phyloP scores from a whole-genome alignment of 1,140 invertebrate species.

The Lamellibrachia luymesi region DNA sequence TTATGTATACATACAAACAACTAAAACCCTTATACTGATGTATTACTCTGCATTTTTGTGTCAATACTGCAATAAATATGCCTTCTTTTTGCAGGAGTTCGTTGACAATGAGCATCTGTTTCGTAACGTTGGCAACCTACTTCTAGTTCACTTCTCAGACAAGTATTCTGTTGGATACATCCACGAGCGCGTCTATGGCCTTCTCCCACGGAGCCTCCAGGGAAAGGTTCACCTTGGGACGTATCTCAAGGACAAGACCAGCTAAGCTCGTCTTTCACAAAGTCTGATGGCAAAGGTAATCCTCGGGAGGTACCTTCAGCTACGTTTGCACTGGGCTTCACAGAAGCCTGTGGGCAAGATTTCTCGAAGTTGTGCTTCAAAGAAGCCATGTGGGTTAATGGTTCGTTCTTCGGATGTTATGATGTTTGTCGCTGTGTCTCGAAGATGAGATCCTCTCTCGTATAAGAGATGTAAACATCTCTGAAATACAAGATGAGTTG shows the following conservation, averaged over 20 bases:
- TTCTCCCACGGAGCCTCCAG: not conserved
- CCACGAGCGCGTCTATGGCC: not conserved
- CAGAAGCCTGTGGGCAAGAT: not conserved
- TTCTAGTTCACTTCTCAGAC: constrained; percentile 27
- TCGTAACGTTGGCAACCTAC: constrained; percentile 15
- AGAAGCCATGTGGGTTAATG: not conserved
- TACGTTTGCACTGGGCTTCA: not conserved
- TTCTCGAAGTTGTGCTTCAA: not conserved
- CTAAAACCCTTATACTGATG: too few species aligned
- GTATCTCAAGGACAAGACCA: constrained; percentile 6
- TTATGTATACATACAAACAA: not conserved
- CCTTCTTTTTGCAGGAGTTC: constrained; percentile 18
- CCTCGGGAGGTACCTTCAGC: not conserved
- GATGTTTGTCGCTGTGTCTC: not conserved
- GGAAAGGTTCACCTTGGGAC: constrained; percentile 20
- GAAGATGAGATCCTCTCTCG: not conserved
- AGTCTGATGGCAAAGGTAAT: not conserved
- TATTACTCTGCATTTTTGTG: too few species aligned
- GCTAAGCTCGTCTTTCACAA: not conserved
- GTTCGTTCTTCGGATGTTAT: not conserved
- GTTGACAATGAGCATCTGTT: constrained; percentile 22
- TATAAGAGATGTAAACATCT: not conserved
- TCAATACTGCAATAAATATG: not conserved
- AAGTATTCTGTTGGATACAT: constrained; percentile 19
- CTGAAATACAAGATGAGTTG: not conserved